These are phyloP conservation scores for Unio delphinus DNA, from an alignment of 2,888 invertebrate genomes.

Conservation along the genomic window DNA sequence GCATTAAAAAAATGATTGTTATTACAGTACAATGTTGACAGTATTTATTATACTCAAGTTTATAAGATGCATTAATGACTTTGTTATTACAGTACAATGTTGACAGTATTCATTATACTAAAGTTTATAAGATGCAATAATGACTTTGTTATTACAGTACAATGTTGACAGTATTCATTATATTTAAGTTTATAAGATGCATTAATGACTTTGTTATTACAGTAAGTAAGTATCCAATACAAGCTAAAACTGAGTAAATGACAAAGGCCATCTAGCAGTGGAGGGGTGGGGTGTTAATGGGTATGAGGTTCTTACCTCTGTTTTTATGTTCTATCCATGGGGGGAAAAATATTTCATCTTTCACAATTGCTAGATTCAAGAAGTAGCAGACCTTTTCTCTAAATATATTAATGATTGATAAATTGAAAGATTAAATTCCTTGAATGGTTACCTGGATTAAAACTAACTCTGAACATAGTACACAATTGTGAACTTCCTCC, in stretches of 20 bases:
- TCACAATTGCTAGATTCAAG: neutral
- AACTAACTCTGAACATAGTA: conserved; percentile 6
- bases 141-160: neutral
- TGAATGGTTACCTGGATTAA: conserved; percentile 3
- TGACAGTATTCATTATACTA: neutral
- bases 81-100: neutral
- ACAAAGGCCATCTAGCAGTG: too few relatives aligned
- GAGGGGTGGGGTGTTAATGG: too few relatives aligned
- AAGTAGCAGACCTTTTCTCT: neutral
- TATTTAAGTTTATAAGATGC: neutral
- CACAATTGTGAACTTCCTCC: conserved; percentile 15
- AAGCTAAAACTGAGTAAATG: too few relatives aligned
- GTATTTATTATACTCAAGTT: neutral
- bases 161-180: neutral
- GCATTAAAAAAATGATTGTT: neutral
- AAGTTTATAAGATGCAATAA: conserved; percentile 1
- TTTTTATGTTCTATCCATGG: too few relatives aligned
- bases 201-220: neutral
- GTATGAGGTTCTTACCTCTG: too few relatives aligned
- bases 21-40: too few relatives aligned
- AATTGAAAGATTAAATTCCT: too few relatives aligned
- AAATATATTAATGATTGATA: too few relatives aligned
- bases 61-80: conserved; percentile 1
- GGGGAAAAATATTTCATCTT: neutral
- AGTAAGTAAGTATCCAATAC: too few relatives aligned